These are phyloP conservation scores for Carassius gibelio DNA, from an alignment of 2,113 vertebrate genomes.

Conservation along the genomic window DNA sequence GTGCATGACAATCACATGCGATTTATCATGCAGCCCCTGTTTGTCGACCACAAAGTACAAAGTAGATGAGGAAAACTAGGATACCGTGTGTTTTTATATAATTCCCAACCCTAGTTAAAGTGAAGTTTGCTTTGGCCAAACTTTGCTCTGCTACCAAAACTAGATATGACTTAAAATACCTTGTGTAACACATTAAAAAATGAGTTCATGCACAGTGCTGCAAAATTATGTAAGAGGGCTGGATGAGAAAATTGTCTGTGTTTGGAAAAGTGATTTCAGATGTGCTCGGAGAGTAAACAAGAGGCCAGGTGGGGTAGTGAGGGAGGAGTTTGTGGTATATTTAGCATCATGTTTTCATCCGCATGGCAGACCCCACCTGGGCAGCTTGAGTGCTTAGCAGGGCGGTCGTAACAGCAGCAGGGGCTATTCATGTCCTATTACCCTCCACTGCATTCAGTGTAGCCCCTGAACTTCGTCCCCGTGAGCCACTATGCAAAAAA, in stretches of 20 bases:
- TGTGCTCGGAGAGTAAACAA: neutral
- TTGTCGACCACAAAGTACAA: no score
- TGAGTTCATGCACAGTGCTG: neutral
- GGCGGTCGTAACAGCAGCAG: constrained; percentile 8
- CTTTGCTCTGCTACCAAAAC: neutral
- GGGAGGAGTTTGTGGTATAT: constrained; percentile 17
- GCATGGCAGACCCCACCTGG: constrained; percentile 59
- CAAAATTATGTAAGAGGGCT: constrained; percentile 17
- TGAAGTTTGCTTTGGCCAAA: neutral
- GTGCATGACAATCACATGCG: no score
- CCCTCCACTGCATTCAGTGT: constrained; percentile 61
- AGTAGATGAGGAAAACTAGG: no score
- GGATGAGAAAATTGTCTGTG: neutral
- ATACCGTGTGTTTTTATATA: no score
- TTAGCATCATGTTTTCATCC: constrained; percentile 55
- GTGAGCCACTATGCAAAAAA: constrained; percentile 64
- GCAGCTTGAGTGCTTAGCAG: constrained; percentile 46
- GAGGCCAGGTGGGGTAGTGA: constrained; percentile 30
- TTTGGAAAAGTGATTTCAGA: constrained; percentile 29
- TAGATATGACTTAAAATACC: neutral
- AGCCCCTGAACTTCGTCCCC: constrained; percentile 61
- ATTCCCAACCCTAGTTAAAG: neutral
- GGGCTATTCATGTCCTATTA: constrained; percentile 69
- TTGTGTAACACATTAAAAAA: constrained; percentile 27
- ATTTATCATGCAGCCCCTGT: no score